These are phyloP conservation scores for Platysteira castanea DNA, from an alignment of 2,113 vertebrate genomes.

Conservation along the genomic window DNA sequence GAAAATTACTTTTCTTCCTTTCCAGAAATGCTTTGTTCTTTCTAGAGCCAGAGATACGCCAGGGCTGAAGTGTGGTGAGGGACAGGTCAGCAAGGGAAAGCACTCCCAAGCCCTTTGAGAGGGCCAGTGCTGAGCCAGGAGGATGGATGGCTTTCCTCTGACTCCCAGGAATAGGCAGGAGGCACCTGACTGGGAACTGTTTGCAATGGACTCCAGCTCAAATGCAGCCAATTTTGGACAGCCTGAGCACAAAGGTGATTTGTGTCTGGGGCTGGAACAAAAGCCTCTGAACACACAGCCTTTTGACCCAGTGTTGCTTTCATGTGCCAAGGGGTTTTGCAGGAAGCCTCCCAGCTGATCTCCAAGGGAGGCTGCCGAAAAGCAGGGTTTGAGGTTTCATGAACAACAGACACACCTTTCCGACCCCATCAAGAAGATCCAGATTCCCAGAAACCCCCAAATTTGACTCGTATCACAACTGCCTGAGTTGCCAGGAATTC, in stretches of 20 bases:
- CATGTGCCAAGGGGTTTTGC: not conserved
- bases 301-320: not conserved
- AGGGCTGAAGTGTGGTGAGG: not conserved
- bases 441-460: accelerated
- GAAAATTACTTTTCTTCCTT: not conserved
- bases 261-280: not conserved
- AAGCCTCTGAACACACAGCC: not conserved
- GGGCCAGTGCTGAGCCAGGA: not conserved
- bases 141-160: accelerated
- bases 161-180: not conserved
- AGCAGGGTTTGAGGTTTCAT: not conserved
- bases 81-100: not conserved
- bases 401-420: not conserved
- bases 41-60: not conserved
- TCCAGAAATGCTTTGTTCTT: not conserved
- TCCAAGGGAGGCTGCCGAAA: not conserved
- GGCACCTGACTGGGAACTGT: not conserved
- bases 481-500: not conserved
- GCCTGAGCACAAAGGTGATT: not conserved
- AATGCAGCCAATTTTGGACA: not conserved
- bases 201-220: not conserved
- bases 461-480: not conserved
- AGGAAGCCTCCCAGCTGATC: not conserved
- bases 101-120: not conserved
- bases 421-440: not conserved